Evolutionary conservation across 2,888 invertebrate genomes (phyloP).

Genomic region (Caenorhabditis sulstoni): DNA sequence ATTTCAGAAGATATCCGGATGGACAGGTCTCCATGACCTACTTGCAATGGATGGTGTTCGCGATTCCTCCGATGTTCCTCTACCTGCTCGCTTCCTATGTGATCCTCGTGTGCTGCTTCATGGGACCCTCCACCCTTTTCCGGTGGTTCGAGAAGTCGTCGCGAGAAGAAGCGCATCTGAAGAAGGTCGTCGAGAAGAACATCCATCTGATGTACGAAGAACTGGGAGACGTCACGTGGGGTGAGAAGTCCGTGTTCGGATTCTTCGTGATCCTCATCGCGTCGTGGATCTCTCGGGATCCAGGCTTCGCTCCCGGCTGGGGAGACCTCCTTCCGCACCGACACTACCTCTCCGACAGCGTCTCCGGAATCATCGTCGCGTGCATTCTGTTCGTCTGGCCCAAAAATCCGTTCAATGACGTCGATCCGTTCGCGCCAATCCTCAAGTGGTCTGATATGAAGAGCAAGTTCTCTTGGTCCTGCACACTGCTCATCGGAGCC

Average conservation of each 20-base stretch:
- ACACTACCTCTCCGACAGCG: slow-evolving; percentile 57
- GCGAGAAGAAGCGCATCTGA: slow-evolving; percentile 48
- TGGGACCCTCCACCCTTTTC: slow-evolving; percentile 42
- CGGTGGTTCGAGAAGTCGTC: slow-evolving; percentile 40
- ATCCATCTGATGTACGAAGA: slow-evolving; percentile 54
- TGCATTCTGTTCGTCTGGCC: slow-evolving; percentile 65
- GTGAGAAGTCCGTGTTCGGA: slow-evolving; percentile 56
- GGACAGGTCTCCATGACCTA: slow-evolving; percentile 62
- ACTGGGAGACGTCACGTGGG: slow-evolving; percentile 58
- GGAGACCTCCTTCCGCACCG: slow-evolving; percentile 37
- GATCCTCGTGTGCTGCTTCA: slow-evolving; percentile 59
- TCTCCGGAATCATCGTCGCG: slow-evolving; percentile 56
- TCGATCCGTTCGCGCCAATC: slow-evolving; percentile 55
- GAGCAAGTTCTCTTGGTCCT: slow-evolving; percentile 64
- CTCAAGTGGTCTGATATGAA: slow-evolving; percentile 68
- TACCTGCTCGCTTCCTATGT: slow-evolving; percentile 63
- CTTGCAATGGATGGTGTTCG: slow-evolving; percentile 67
- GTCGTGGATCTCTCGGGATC: slow-evolving; percentile 62
- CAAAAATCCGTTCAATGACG: slow-evolving; percentile 37
- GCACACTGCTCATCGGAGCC: slow-evolving; percentile 65
- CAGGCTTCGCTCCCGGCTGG: slow-evolving; percentile 63
- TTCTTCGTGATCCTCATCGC: slow-evolving; percentile 55
- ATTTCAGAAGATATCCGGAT: slow-evolving; percentile 55
- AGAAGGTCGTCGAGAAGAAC: slow-evolving; percentile 49
- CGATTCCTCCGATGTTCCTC: slow-evolving; percentile 64